Evolutionary conservation across 2,888 invertebrate species (phyloP).

Genomic region (Nomada fucata): DNA sequence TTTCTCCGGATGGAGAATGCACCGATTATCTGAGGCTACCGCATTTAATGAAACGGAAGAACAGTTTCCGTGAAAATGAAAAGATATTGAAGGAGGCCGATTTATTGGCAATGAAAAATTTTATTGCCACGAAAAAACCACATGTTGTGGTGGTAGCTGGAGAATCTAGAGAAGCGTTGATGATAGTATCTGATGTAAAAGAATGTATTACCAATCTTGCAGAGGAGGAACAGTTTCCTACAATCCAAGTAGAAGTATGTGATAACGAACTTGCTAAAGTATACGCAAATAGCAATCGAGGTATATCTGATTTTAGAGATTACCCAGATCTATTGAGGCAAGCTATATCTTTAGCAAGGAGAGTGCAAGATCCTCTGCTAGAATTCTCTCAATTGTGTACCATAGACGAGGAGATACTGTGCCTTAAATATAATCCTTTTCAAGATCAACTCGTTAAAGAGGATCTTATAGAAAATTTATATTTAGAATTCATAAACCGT

Average conservation of each 20-base stretch:
- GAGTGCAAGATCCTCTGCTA: slow-evolving; percentile 97
- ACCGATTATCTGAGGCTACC: slow-evolving; percentile 95
- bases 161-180: slow-evolving; percentile 94
- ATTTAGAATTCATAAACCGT: slow-evolving; percentile 96
- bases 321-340: slow-evolving; percentile 96
- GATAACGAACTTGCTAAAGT: slow-evolving; percentile 97
- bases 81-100: slow-evolving; percentile 89
- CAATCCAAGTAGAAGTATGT: slow-evolving; percentile 94
- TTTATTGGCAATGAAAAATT: slow-evolving; percentile 89
- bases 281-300: slow-evolving; percentile 95
- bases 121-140: slow-evolving; percentile 95
- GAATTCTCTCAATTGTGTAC: slow-evolving; percentile 98
- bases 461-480: slow-evolving; percentile 92
- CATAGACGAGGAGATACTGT: slow-evolving; percentile 97
- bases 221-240: slow-evolving; percentile 94
- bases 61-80: slow-evolving; percentile 89
- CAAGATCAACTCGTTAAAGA: slow-evolving; percentile 94
- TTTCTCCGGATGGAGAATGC: slow-evolving; percentile 96
- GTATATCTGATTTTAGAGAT: slow-evolving; percentile 94
- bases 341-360: slow-evolving; percentile 96
- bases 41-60: slow-evolving; percentile 93
- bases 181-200: slow-evolving; percentile 91
- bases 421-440: slow-evolving; percentile 95
- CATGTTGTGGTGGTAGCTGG: slow-evolving; percentile 96
- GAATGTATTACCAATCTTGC: slow-evolving; percentile 90